Percentiles rank a stretch among this genome's conserved stretches.
These are phyloP conservation scores for Stictonetta naevosa DNA, from an alignment of 2,113 vertebrate genomes.

Conservation along the genomic window DNA sequence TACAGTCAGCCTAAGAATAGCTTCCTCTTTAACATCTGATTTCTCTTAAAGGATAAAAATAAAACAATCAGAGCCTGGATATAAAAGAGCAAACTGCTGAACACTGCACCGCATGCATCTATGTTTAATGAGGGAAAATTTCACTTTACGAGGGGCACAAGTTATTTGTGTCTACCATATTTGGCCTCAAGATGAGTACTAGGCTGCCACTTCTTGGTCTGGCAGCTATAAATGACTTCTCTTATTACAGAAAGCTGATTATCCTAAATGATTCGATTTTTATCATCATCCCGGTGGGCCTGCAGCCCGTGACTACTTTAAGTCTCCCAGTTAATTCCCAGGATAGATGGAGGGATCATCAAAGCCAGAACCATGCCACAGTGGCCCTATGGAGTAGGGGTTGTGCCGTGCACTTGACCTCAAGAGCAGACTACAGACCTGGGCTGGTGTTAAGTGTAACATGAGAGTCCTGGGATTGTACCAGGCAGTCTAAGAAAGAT, in stretches of 20 bases:
- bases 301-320: background rate
- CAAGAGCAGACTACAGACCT: background rate
- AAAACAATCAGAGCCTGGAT: constrained; percentile 58
- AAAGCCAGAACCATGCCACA: background rate
- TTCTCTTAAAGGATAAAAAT: constrained; percentile 74
- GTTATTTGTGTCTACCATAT: constrained; percentile 52
- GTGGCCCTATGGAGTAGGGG: background rate
- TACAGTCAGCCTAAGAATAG: constrained; percentile 63
- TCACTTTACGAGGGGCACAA: constrained; percentile 33
- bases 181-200: constrained; percentile 44
- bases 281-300: background rate
- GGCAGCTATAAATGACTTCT: constrained; percentile 45
- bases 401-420: background rate
- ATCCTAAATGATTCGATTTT: background rate
- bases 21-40: constrained; percentile 69
- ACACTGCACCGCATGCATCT: constrained; percentile 46
- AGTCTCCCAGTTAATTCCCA: background rate
- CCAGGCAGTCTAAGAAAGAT: background rate
- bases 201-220: constrained; percentile 18
- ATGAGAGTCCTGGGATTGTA: background rate
- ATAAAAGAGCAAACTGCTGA: constrained; percentile 64
- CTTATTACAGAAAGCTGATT: background rate
- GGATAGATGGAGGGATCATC: background rate
- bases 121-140: constrained; percentile 68
- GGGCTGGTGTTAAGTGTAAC: background rate